Base-by-base conservation (phyloP, 2,888 invertebrate genomes). In the Epirrhoe tristata region DNA sequence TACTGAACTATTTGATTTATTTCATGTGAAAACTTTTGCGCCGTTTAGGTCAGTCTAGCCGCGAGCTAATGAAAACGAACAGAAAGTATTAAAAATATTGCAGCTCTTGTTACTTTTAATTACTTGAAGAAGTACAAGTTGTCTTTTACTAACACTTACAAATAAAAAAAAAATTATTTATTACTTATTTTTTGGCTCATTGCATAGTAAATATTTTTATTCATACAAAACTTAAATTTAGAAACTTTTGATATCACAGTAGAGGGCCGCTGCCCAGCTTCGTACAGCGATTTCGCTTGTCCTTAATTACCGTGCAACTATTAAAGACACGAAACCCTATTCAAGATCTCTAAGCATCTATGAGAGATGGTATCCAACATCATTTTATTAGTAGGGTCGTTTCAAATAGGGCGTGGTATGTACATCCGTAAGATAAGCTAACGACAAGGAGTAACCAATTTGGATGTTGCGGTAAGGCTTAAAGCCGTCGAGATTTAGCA, bases 361-460 rank as follows among this genome's bases (percentile, higher is more conserved):
- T 69, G 69, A 63, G 62, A 67, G 69, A 69, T 71, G 56, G 64
- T 66, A 70, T 70, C 69, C 67, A 64, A 67, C 67, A 69, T 65
- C 62, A 60, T 70, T n/a, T 73, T 71, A 71, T 69, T 62, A 69
- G 65, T 54, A 57, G 59, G 73, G 52, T 61, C 66, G 63, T 61
- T 71, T 70, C 63, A 70, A 73, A 74, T 71, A 71, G 70, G 61
- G 69, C 71, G 69, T 65, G 57, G 64, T 65, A 59, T 64, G 71
- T 67, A 73, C 79, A 81, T 76, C 77, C 75, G 78, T 72, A 74
- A 82, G 83, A 83, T 83, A 82, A 83, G 83, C 78, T 81, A 83
- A 82, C 79, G 81, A 83, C 82, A 80, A 79, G 78, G 79, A 80
- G 81, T 80, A 81, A 83, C 83, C 82, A 81, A 81, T 86, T 85